Evolutionary conservation across 2,797 vertebrate species (phyloP).

Genomic region (Sebastes hubbsi): DNA sequence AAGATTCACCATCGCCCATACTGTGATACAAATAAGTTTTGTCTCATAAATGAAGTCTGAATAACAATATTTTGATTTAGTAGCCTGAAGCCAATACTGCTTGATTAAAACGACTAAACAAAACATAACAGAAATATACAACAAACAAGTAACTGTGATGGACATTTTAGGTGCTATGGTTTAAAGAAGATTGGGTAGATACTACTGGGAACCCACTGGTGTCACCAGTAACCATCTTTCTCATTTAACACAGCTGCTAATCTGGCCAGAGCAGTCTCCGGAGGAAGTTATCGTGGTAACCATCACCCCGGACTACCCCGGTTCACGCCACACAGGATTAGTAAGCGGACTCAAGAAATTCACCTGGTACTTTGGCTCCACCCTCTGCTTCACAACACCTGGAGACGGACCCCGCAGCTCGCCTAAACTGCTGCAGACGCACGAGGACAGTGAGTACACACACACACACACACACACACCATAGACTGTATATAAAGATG

Average conservation of each 20-base stretch:
- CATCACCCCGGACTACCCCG: constrained; percentile 93
- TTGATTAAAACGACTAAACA: constrained; percentile 8
- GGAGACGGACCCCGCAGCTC: constrained; percentile 91
- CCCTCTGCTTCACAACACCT: constrained; percentile 94
- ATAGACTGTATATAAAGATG: background rate
- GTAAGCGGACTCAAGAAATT: constrained; percentile 91
- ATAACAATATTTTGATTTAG: constrained; percentile 29
- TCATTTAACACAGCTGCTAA: constrained; percentile 82
- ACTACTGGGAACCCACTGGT: background rate
- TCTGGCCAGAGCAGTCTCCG: constrained; percentile 87
- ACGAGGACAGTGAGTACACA: constrained; percentile 91
- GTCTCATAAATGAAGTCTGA: constrained; percentile 35
- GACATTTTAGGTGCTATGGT: background rate
- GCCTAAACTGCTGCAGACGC: constrained; percentile 87
- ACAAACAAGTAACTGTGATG: constrained; percentile 7
- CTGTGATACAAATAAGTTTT: constrained; percentile 17
- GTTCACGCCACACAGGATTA: constrained; percentile 88
- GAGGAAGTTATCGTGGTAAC: constrained; percentile 84
- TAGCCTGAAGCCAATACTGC: constrained; percentile 26
- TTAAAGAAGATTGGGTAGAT: background rate
- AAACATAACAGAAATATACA: background rate
- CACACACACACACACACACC: background rate
- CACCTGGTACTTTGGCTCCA: constrained; percentile 88
- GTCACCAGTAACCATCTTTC: background rate
- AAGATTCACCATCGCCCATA: constrained; percentile 12